phyloP scores from a whole-genome alignment of 2,113 vertebrate species.

The Vimba vimba region DNA sequence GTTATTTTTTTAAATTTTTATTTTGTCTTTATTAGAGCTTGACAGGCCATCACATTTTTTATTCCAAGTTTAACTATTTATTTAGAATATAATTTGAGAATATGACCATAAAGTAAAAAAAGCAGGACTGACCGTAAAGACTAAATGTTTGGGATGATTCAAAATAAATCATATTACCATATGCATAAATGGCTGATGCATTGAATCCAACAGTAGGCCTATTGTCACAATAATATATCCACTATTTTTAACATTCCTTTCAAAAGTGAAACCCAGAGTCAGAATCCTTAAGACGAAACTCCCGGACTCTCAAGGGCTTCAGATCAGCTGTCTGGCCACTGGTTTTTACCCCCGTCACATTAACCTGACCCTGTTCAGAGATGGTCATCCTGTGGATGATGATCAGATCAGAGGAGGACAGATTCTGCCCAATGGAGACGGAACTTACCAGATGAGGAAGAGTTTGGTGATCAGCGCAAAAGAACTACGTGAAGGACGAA shows the following conservation, averaged over 20 bases:
- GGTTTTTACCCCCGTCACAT: constrained; percentile 2
- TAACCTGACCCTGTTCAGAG: constrained; percentile 1
- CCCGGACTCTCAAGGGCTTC: background rate
- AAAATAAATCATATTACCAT: background rate
- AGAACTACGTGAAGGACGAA: background rate
- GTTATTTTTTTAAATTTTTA: no score
- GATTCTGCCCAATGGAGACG: constrained; percentile 23
- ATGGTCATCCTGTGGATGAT: constrained; percentile 4
- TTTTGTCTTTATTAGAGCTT: background rate
- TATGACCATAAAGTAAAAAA: background rate
- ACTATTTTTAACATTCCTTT: background rate
- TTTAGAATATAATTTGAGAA: background rate
- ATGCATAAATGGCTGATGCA: background rate
- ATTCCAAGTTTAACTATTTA: background rate
- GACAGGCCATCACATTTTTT: background rate
- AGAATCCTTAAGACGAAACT: constrained; percentile 3
- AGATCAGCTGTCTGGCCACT: constrained; percentile 47
- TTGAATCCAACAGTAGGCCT: background rate
- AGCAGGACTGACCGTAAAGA: background rate
- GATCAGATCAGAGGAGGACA: constrained; percentile 1
- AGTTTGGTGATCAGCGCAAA: constrained; percentile 14
- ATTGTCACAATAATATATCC: background rate
- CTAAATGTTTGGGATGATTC: background rate
- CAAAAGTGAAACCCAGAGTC: constrained; percentile 16
- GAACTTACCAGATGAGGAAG: constrained; percentile 32